Percentiles rank a stretch among this genome's conserved stretches.
phyloP scores from a whole-genome alignment of 1,140 invertebrate genomes.

The Trissolcus basalis region DNA sequence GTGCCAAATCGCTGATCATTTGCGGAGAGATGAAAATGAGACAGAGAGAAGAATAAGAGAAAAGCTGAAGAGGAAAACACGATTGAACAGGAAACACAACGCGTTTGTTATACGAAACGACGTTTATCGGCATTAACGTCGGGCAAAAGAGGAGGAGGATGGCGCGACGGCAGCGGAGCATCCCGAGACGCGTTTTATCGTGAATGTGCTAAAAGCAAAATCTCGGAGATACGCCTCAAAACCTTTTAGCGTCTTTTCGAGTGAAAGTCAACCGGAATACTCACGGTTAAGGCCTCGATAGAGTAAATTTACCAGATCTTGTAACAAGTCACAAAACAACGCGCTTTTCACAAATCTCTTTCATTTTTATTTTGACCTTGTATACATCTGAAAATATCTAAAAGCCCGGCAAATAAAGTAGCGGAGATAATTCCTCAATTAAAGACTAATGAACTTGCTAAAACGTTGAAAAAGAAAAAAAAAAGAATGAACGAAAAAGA shows the following conservation, averaged over 20 bases:
- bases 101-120: constrained; percentile 65
- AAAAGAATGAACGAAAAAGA: too few species aligned
- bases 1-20: constrained; percentile 34
- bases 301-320: constrained; percentile 54
- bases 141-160: constrained; percentile 41
- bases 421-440: too few species aligned
- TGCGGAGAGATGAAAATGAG: constrained; percentile 38
- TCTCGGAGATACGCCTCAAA: constrained; percentile 74
- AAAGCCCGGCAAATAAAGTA: too few species aligned
- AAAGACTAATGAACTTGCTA: too few species aligned
- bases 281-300: constrained; percentile 54
- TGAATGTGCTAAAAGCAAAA: constrained; percentile 76
- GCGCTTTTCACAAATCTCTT: constrained; percentile 27
- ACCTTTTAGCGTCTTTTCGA: constrained; percentile 74
- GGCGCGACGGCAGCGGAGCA: constrained; percentile 57
- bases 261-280: constrained; percentile 70
- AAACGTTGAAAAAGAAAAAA: too few species aligned
- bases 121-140: constrained; percentile 69
- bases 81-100: constrained; percentile 59
- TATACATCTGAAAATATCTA: constrained; percentile 1
- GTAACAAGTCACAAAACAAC: constrained; percentile 47
- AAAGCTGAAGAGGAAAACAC: constrained; percentile 49
- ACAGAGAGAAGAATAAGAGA: constrained; percentile 25
- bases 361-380: constrained; percentile 16
- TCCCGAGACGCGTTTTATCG: constrained; percentile 71